phyloP scores from a whole-genome alignment of 1,140 invertebrate species.

The Drosophila asahinai region DNA sequence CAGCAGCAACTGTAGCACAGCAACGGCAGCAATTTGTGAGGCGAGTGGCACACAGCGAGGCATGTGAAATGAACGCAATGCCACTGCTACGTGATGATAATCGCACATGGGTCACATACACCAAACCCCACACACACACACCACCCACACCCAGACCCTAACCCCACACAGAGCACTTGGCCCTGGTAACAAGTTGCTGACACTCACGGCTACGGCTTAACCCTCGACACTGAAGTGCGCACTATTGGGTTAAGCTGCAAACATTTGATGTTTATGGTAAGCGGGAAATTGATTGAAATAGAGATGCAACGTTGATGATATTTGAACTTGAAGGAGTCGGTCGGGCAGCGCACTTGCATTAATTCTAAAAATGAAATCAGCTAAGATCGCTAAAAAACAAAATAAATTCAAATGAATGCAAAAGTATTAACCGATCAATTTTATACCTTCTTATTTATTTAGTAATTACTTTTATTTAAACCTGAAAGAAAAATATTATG shows the following conservation, averaged over 20 bases:
- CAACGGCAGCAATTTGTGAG: constrained; percentile 36
- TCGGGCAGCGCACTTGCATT: too few species aligned
- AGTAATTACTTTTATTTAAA: too few species aligned
- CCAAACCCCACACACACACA: not conserved
- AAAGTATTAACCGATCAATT: too few species aligned
- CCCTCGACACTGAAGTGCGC: constrained; percentile 35
- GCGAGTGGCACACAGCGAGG: constrained; percentile 47
- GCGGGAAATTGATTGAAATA: constrained; percentile 6
- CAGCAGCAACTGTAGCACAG: not conserved
- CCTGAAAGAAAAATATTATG: too few species aligned
- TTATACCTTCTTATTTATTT: too few species aligned
- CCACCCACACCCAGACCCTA: not conserved
- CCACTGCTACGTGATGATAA: constrained; percentile 65
- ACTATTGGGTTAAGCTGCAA: constrained; percentile 44
- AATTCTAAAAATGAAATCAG: not conserved
- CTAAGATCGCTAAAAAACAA: too few species aligned
- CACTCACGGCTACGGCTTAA: constrained; percentile 43
- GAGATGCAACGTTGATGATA: not conserved
- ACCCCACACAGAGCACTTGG: constrained; percentile 23
- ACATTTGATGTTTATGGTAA: constrained; percentile 44
- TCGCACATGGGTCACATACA: constrained; percentile 52
- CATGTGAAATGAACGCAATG: constrained; percentile 58
- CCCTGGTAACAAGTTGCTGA: constrained; percentile 45
- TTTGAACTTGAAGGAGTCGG: not conserved
- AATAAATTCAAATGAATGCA: not conserved